Conservation (phyloP, 35 echinoderm and acorn worm species). For the Amphiura filiformis region DNA sequence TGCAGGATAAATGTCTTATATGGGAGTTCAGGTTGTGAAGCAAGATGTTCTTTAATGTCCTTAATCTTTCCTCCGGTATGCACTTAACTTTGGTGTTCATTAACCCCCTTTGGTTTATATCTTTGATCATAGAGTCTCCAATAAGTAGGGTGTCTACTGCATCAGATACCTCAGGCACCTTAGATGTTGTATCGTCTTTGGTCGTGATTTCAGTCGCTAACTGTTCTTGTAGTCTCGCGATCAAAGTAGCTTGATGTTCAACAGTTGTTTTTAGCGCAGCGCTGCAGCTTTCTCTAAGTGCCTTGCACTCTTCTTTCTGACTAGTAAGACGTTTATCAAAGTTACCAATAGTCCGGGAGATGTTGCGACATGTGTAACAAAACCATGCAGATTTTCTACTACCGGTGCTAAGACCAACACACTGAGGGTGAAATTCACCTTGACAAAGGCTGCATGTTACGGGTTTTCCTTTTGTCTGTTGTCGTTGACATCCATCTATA, state of each 20-base stretch:
- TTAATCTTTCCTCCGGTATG: background rate
- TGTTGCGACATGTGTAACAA: background rate
- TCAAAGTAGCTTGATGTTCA: background rate
- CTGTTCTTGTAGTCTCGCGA: background rate
- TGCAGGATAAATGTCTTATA: background rate
- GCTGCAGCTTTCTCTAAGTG: background rate
- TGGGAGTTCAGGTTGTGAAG: background rate
- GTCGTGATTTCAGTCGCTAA: background rate
- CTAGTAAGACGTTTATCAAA: background rate
- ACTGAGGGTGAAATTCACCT: background rate
- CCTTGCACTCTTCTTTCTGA: background rate
- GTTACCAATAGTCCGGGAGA: background rate
- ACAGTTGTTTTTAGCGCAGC: background rate
- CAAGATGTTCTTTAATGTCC: background rate
- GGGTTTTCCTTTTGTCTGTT: background rate
- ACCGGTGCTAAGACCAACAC: background rate
- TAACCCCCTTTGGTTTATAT: background rate
- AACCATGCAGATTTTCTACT: background rate
- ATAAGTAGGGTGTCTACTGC: background rate
- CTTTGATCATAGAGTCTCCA: background rate
- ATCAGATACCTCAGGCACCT: background rate
- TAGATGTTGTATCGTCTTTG: background rate
- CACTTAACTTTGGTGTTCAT: background rate
- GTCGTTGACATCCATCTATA: background rate
- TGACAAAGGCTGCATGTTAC: background rate